These are phyloP conservation scores for Globodera ellingtonae DNA, from an alignment of 1,140 invertebrate species.

Conservation along the genomic window DNA sequence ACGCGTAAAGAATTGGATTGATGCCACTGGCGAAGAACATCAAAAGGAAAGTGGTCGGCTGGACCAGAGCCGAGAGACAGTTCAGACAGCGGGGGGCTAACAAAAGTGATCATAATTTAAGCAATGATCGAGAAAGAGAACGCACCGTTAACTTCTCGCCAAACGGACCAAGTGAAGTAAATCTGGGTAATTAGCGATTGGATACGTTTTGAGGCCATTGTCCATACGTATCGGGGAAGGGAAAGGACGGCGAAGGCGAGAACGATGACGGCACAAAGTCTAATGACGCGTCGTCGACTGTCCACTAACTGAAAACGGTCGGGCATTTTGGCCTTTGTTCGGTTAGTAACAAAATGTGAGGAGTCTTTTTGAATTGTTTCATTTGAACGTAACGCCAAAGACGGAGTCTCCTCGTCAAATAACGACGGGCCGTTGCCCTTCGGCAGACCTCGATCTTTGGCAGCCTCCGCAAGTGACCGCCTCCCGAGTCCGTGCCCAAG, in stretches of 20 bases:
- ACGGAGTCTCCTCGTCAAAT: too few relatives aligned
- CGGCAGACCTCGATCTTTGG: conserved; percentile 12
- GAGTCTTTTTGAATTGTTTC: too few relatives aligned
- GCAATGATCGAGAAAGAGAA: conserved; percentile 4
- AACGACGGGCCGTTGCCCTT: background rate
- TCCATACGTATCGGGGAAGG: conserved; percentile 49
- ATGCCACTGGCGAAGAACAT: conserved; percentile 58
- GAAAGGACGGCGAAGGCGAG: conserved; percentile 59
- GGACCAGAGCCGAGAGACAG: conserved; percentile 55
- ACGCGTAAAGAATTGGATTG: conserved; percentile 60
- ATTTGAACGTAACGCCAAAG: too few relatives aligned
- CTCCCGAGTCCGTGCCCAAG: background rate
- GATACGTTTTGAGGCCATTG: background rate
- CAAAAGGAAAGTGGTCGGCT: conserved; percentile 58
- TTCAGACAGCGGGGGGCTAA: conserved; percentile 57
- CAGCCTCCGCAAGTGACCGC: background rate
- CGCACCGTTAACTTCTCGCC: conserved; percentile 53
- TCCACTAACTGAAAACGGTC: conserved; percentile 38
- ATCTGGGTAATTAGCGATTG: conserved; percentile 21
- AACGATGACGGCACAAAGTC: conserved; percentile 59
- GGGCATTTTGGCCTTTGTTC: background rate
- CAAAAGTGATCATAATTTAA: background rate
- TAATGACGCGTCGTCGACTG: conserved; percentile 49
- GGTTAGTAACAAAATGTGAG: too few relatives aligned
- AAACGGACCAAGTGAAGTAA: conserved; percentile 60